Evolutionary conservation across 2,797 vertebrate species (phyloP), one percentile per base, ranked within the genome.

Genomic region (Malurus leucopterus): DNA sequence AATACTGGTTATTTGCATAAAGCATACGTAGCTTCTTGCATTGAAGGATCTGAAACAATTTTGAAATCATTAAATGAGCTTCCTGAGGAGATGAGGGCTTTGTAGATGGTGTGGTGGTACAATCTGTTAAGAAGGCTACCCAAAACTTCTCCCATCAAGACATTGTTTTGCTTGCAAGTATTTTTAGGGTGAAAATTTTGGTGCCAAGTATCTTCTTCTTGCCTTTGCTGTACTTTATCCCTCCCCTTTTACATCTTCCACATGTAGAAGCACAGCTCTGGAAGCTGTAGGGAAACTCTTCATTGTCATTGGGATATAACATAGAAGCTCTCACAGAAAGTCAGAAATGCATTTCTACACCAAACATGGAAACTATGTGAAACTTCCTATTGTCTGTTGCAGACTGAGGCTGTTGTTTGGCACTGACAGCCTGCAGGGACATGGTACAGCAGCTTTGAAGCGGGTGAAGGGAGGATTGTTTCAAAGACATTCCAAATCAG

Each of bases 361-460:
- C 11, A 20, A 19, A 23, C 1, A 3, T 5, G 36, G 11, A 8
- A 40, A 30, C 16, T 20, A 1, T 1, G 2, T 44, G 30, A 43
- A 30, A 14, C 9, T 51, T 59, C 11, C 50, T 8, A 7, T 43
- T 38, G 15, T 18, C 23, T 67, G 6, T 40, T 32, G 15, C 20
- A 70, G 22, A 4, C 36, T 19, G 22, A 16, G 32, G 41, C 12
- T 46, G 17, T 34, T 90, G n/a, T 83, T 50, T 32, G 43, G 7
- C 32, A 40, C 59, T n/a, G 23, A 38, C 10, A 80, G 22, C 2
- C 29, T 68, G 7, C 23, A 38, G 63, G 38, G 18, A 55, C 41
- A 36, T 10, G 11, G 40, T 17, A 49, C 6, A 47, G 26, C 38
- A 62, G 5, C 78, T 34, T 54, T 82, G 51, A 23, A 73, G 24